phyloP scores from a whole-genome alignment of 2,113 vertebrate genomes.

The Cavia aperea region DNA sequence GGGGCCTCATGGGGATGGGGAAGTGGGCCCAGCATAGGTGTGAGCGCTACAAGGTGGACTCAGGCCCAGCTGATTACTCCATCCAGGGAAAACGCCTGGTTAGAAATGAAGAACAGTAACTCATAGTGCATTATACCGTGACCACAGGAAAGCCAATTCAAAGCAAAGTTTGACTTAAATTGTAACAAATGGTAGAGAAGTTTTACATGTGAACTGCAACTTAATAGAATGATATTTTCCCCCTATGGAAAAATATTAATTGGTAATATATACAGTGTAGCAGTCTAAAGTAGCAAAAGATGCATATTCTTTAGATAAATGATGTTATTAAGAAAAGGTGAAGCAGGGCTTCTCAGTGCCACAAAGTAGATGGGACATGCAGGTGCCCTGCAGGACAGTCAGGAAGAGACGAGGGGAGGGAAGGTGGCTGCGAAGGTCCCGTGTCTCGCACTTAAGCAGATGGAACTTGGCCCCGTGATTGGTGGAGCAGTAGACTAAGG shows the following conservation, averaged over 20 bases:
- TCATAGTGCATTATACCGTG: background rate
- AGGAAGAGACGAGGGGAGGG: background rate
- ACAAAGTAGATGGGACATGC: rapidly evolving
- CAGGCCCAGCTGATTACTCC: background rate
- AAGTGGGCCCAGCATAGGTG: too few relatives aligned
- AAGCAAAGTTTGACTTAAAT: background rate
- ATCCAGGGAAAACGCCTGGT: background rate
- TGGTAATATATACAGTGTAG: background rate
- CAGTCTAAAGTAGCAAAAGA: background rate
- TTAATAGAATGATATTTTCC: background rate
- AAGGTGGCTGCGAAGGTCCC: rapidly evolving
- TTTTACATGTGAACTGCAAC: background rate
- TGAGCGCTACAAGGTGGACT: rapidly evolving
- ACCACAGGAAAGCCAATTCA: background rate
- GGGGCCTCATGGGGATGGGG: too few relatives aligned
- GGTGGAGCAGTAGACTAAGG: background rate
- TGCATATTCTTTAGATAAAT: background rate
- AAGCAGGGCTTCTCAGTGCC: background rate
- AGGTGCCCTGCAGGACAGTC: rapidly evolving
- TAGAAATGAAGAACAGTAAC: background rate
- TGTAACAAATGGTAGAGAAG: too few relatives aligned
- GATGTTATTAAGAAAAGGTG: background rate
- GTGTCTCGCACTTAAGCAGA: background rate
- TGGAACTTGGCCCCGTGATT: background rate
- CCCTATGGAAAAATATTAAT: background rate